Conservation (phyloP, 2,113 vertebrate genomes). For the Hippocampus zosterae region DNA sequence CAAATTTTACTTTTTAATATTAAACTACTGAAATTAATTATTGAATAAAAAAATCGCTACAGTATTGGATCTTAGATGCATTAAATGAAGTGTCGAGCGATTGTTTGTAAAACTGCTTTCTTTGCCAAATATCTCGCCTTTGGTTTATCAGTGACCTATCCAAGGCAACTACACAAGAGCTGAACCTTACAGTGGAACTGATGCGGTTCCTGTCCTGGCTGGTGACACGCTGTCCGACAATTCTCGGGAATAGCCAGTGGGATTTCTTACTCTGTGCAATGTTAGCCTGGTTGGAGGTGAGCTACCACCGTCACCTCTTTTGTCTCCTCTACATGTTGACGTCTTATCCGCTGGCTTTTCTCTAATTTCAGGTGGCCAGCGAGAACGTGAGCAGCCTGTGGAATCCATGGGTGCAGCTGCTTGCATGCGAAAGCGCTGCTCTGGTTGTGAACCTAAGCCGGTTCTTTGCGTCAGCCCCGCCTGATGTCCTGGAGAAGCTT, state of each 20-base stretch:
- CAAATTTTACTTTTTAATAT: too few species aligned
- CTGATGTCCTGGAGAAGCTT: constrained; percentile 68
- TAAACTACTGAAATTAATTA: too few species aligned
- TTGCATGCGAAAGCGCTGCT: constrained; percentile 82
- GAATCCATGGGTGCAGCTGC: constrained; percentile 83
- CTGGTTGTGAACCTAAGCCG: constrained; percentile 78
- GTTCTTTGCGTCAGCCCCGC: constrained; percentile 76
- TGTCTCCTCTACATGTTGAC: not conserved
- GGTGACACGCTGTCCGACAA: constrained; percentile 66
- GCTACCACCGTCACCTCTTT: not conserved
- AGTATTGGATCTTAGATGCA: too few species aligned
- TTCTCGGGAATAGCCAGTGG: constrained; percentile 82
- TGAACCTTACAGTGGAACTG: constrained; percentile 86
- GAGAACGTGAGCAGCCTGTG: constrained; percentile 77
- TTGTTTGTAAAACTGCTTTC: not conserved
- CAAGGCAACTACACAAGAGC: constrained; percentile 67
- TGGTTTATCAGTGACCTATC: constrained; percentile 77
- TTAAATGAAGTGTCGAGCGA: not conserved
- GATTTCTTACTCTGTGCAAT: constrained; percentile 94
- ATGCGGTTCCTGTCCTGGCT: constrained; percentile 84
- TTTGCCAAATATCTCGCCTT: constrained; percentile 15
- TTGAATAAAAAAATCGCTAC: too few species aligned
- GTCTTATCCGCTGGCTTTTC: not conserved
- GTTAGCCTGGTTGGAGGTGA: constrained; percentile 94
- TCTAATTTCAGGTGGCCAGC: constrained; percentile 74